Percentiles rank a stretch among this genome's conserved stretches.
Conservation (phyloP, 2,888 invertebrate genomes). For the Calliphora vomitoria region DNA sequence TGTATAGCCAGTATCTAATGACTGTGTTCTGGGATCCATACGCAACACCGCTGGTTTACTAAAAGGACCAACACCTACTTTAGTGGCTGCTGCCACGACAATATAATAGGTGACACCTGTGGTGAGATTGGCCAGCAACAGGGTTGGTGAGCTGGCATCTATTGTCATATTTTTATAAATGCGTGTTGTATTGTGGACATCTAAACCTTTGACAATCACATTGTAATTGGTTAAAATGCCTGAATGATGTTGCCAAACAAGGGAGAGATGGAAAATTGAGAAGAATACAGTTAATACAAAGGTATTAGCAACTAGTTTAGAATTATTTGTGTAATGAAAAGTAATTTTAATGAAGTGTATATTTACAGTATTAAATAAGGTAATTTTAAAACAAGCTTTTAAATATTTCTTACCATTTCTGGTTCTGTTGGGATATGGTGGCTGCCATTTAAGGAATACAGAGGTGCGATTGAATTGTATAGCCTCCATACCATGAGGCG, state of each 20-base stretch:
- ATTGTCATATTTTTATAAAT: constrained; percentile 90
- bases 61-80: constrained; percentile 92
- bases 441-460: constrained; percentile 93
- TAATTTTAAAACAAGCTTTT: no score
- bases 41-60: constrained; percentile 89
- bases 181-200: constrained; percentile 86
- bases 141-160: constrained; percentile 89
- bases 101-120: constrained; percentile 93
- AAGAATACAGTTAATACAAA: constrained; percentile 69
- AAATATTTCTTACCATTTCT: constrained; percentile 88
- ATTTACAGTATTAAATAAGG: no score
- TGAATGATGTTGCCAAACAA: constrained; percentile 67
- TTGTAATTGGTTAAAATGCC: constrained; percentile 92
- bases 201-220: constrained; percentile 88
- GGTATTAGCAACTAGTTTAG: constrained; percentile 49
- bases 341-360: no score
- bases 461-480: constrained; percentile 92
- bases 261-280: neutral
- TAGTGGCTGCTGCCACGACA: constrained; percentile 92
- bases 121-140: constrained; percentile 92
- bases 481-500: constrained; percentile 94
- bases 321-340: neutral
- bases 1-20: constrained; percentile 85
- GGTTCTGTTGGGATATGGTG: constrained; percentile 88
- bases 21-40: constrained; percentile 86